Percentiles rank a stretch among this genome's conserved stretches.
These are phyloP conservation scores for Agrilus cyanescens DNA, from an alignment of 2,888 invertebrate genomes.

Conservation along the genomic window DNA sequence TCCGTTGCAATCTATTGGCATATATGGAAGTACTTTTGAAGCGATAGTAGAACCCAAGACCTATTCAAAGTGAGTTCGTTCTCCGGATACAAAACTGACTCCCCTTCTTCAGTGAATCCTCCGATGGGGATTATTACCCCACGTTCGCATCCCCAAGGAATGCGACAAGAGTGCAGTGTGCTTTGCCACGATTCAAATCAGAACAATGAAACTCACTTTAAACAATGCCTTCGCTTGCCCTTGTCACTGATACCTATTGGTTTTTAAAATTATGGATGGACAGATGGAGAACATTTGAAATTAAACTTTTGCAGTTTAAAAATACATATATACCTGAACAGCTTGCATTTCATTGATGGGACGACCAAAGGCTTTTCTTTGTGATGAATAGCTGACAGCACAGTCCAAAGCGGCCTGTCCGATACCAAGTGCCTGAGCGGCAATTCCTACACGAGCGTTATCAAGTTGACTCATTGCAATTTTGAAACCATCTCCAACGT, in stretches of 20 bases:
- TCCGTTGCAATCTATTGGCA: too few relatives aligned
- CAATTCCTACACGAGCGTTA: conserved; percentile 62
- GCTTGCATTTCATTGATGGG: conserved; percentile 53
- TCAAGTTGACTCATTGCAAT: conserved; percentile 62
- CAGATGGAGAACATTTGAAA: neutral
- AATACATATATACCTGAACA: conserved; percentile 49
- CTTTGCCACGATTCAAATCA: too few relatives aligned
- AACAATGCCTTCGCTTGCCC: too few relatives aligned
- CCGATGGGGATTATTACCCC: too few relatives aligned
- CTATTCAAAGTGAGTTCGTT: too few relatives aligned
- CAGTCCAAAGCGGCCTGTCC: conserved; percentile 65
- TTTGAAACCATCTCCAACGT: conserved; percentile 54
- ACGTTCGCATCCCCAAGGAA: too few relatives aligned
- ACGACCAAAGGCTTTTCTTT: conserved; percentile 54
- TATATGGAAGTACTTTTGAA: too few relatives aligned
- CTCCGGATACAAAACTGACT: too few relatives aligned
- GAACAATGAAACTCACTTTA: too few relatives aligned
- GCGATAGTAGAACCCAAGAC: too few relatives aligned
- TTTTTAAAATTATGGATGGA: neutral
- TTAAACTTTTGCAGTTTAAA: neutral
- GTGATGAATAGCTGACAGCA: conserved; percentile 53
- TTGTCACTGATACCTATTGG: neutral
- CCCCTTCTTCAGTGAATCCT: too few relatives aligned
- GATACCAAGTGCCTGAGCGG: conserved; percentile 64
- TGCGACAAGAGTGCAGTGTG: too few relatives aligned